phyloP scores from a whole-genome alignment of 2,113 vertebrate species.

The Equus quagga region DNA sequence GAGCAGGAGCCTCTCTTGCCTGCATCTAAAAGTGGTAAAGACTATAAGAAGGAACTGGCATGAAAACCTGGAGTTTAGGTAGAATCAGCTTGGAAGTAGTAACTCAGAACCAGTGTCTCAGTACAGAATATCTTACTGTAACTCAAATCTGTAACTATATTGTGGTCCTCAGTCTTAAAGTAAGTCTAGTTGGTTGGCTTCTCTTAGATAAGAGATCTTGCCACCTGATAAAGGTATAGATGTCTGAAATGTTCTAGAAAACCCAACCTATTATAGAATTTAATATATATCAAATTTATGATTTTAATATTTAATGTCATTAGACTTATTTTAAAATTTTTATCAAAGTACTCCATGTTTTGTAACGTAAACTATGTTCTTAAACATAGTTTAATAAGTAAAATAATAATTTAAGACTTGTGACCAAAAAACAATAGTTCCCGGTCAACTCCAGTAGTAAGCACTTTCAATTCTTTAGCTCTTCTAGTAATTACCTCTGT shows the following conservation, averaged over 20 bases:
- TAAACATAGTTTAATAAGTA: not conserved
- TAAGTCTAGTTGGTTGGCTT: not conserved
- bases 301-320: not conserved
- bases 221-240: not conserved
- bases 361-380: not conserved
- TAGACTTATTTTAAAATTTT: not conserved
- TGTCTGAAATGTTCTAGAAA: conserved; percentile 45
- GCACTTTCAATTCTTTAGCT: not conserved
- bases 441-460: not conserved
- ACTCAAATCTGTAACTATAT: not conserved
- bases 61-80: not conserved
- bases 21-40: not conserved
- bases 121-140: not conserved
- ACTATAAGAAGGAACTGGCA: not conserved
- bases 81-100: not conserved
- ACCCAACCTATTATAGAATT: not conserved
- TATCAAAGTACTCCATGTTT: not conserved
- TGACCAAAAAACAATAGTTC: not conserved
- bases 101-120: not conserved
- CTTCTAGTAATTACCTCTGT: not conserved
- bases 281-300: not conserved
- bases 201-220: conserved; percentile 5
- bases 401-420: not conserved
- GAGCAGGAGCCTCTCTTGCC: not conserved
- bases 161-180: not conserved